These are phyloP conservation scores for Falco peregrinus DNA, from an alignment of 2,797 vertebrate genomes.

Conservation along the genomic window DNA sequence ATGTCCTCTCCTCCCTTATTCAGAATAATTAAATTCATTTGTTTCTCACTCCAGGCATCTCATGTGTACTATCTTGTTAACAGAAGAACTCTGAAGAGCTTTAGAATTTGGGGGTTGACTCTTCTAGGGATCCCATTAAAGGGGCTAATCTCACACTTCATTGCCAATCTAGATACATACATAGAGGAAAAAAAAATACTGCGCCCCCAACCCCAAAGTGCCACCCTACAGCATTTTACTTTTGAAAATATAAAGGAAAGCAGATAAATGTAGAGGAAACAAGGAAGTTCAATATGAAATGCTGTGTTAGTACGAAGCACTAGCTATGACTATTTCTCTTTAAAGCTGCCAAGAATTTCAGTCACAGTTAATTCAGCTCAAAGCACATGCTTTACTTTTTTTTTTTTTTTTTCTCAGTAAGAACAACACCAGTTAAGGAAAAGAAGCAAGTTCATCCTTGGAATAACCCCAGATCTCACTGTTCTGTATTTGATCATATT, in stretches of 20 bases:
- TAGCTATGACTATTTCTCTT: background rate
- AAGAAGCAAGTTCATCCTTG: background rate
- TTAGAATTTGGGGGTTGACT: background rate
- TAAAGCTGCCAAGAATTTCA: constrained; percentile 19
- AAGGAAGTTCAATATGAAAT: background rate
- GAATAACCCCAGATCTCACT: background rate
- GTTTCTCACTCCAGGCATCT: background rate
- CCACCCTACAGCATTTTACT: background rate
- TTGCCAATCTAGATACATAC: background rate
- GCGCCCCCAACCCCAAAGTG: background rate
- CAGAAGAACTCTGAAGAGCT: background rate
- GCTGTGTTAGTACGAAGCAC: background rate
- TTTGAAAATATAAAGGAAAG: background rate
- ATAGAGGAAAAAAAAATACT: background rate
- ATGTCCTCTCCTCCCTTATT: background rate
- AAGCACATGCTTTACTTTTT: background rate
- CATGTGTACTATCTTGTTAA: background rate
- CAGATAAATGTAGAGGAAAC: background rate
- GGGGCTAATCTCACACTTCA: background rate
- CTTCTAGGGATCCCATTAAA: background rate
- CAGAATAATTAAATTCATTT: background rate
- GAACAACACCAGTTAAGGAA: background rate
- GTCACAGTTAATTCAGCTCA: constrained; percentile 18
- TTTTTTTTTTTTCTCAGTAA: background rate
- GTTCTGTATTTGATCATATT: background rate